Base-by-base conservation (phyloP, 1,140 invertebrate species). In the Alviniconcha marisindica region DNA sequence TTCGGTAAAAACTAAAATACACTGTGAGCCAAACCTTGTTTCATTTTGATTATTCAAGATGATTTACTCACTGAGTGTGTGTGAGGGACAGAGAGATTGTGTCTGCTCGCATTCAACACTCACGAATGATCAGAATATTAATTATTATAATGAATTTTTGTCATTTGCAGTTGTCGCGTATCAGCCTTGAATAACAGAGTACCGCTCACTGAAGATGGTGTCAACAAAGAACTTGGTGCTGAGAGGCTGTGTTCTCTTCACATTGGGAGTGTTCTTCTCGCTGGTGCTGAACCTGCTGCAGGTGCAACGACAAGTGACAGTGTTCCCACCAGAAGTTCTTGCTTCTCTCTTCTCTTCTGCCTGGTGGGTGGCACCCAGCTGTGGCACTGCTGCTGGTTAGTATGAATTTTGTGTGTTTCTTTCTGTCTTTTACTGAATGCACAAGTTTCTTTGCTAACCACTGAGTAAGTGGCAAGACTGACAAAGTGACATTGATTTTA, bases 291-390 rank as follows among this genome's bases (percentile, higher is more conserved):
- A 93, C 79, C 83, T 93, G 2, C 86, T 93, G 7, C 92, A 93
- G 77, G 89, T 91, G 14, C 91, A 92, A 73, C 66, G 91, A 24
- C 87, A 89, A 56, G 86, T 91, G 7, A 90, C 89, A 63, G 78
- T 91, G 15, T 91, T 92, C 82, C 89, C 87, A 28, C 88, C 86
- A 63, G 89, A 89, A 38, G 87, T 89, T 31, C 78, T 88, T 15
- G 85, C 83, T 4, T 86, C 73, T 77, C 60, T 91, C 24, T 90
- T 91, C 80, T 87, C 89, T 31, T 92, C 92, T 14, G 91, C 91
- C 2, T 93, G 93, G 93, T 93, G 93, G 93, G 86, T 93, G 36
- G 90, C 91, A 5, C 92, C 91, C 3, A 88, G 84, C 14, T 93
- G 91, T 90, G 93, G 93, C 15, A 87, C 90, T 69, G 92, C 92